Percentiles rank a stretch among this genome's conserved stretches.
phyloP scores from a whole-genome alignment of 2,888 invertebrate species.

The Lymantria dispar region DNA sequence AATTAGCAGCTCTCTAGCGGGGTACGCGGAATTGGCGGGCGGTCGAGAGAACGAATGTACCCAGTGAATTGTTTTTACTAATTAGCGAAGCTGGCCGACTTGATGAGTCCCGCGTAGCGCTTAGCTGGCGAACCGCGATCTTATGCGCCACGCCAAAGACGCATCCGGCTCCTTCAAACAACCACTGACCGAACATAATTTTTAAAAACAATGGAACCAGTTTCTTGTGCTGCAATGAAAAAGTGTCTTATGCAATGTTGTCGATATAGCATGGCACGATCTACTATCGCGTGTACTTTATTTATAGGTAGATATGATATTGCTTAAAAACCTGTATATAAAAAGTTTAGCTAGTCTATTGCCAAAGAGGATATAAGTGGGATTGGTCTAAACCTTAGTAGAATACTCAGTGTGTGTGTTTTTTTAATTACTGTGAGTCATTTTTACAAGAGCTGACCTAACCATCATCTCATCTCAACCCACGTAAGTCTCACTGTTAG shows the following conservation, averaged over 20 bases:
- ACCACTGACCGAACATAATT: slow-evolving; percentile 34
- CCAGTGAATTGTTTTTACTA: slow-evolving; percentile 78
- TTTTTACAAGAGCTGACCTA: too few species aligned
- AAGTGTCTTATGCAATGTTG: slow-evolving; percentile 18
- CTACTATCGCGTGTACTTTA: too few species aligned
- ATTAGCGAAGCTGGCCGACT: slow-evolving; percentile 71
- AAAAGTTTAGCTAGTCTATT: too few species aligned
- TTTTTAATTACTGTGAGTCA: too few species aligned
- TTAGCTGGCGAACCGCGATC: slow-evolving; percentile 29
- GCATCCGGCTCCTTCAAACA: slow-evolving; percentile 30
- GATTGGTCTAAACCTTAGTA: too few species aligned
- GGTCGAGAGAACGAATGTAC: slow-evolving; percentile 75
- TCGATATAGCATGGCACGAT: background rate
- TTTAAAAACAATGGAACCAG: slow-evolving; percentile 47
- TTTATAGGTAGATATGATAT: too few species aligned
- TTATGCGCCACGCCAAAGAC: slow-evolving; percentile 30
- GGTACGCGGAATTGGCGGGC: slow-evolving; percentile 80
- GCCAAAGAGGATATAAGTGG: too few species aligned
- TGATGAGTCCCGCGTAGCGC: slow-evolving; percentile 56
- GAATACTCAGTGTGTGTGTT: too few species aligned
- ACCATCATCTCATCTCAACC: too few species aligned
- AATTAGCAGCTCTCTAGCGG: slow-evolving; percentile 81
- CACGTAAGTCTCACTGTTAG: too few species aligned
- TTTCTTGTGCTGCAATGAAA: slow-evolving; percentile 31
- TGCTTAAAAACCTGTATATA: too few species aligned